Base-by-base conservation (phyloP, 2,797 vertebrate genomes). In the Sciurus carolinensis region DNA sequence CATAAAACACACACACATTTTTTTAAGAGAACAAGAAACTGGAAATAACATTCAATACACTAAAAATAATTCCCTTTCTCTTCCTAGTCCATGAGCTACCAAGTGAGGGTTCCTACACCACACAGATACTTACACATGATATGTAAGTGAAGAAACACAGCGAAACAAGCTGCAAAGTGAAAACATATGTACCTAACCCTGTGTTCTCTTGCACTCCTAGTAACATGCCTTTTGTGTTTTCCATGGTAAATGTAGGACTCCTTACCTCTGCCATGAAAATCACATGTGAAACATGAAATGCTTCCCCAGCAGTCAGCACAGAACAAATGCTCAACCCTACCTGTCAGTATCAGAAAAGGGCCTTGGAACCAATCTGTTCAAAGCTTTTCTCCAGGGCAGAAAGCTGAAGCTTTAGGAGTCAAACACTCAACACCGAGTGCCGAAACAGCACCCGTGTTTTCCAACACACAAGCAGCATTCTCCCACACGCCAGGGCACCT, bases 1-100 rank as follows among this genome's bases (percentile, higher is more conserved):
- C n/a, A 14, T 66, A 90, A 87, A 94, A 36, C 36, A 36, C 36
- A 28, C 6, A 66, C 50, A 52, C 13, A 14, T 9, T 18, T 47
- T 86, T 54, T 94, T 93, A 22, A 76, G 92, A 76, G 76, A 39
- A 50, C 54, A 85, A 81, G 52, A 85, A 47, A 79, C 57, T 83
- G 14, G 85, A 92, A 95, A 72, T 95, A 69, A 50, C 39, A 24
- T 79, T 28, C 47, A 30, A 22, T 76, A n/a, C 8, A 39, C 14
- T 88, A 59, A 91, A 87, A 4, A n/a, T 42, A 87, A 77, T 79
- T 79, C 71, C n/a, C 9, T 62, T 95, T 77, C 75, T n/a, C 52
- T 62, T 54, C 54, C 71, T 8, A n/a, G 26, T 71, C 66, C 13
- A 36, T 42, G 62, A 83, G 62, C 62, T 67, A 59, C 15, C 64